These are phyloP conservation scores for Hepsetus odoe DNA, from an alignment of 2,113 vertebrate genomes.

Conservation along the genomic window DNA sequence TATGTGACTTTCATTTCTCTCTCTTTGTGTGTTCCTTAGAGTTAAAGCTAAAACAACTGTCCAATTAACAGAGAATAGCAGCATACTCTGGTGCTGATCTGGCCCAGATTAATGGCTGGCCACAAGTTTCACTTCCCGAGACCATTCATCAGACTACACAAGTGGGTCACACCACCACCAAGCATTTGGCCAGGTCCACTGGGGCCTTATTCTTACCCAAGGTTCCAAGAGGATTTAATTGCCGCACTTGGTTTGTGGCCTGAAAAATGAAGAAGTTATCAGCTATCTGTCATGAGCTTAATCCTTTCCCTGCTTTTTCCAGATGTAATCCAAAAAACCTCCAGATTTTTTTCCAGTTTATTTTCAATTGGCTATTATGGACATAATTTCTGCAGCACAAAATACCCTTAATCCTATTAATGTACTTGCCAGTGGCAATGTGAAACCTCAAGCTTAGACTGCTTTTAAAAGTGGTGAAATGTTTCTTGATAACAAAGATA, in stretches of 20 bases:
- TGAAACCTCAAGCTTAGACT: neutral
- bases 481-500: neutral
- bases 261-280: conserved; percentile 85
- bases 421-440: no score
- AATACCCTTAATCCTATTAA: no score
- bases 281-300: conserved; percentile 50
- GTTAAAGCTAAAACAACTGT: conserved; percentile 82
- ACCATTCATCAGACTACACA: conserved; percentile 94
- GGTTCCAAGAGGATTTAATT: conserved; percentile 88
- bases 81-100: conserved; percentile 86
- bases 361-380: no score
- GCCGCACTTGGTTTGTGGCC: conserved; percentile 83
- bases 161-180: conserved; percentile 89
- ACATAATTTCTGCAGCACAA: no score
- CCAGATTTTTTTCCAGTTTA: no score
- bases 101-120: conserved; percentile 93
- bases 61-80: conserved; percentile 89
- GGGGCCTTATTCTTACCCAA: conserved; percentile 73
- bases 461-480: neutral
- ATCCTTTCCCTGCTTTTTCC: no score
- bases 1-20: conserved; percentile 43
- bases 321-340: no score
- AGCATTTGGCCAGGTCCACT: conserved; percentile 79
- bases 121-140: conserved; percentile 80
- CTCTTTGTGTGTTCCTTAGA: conserved; percentile 59